Conservation (phyloP, 2,888 invertebrate species). For the Ommatoiulus sabulosus region DNA sequence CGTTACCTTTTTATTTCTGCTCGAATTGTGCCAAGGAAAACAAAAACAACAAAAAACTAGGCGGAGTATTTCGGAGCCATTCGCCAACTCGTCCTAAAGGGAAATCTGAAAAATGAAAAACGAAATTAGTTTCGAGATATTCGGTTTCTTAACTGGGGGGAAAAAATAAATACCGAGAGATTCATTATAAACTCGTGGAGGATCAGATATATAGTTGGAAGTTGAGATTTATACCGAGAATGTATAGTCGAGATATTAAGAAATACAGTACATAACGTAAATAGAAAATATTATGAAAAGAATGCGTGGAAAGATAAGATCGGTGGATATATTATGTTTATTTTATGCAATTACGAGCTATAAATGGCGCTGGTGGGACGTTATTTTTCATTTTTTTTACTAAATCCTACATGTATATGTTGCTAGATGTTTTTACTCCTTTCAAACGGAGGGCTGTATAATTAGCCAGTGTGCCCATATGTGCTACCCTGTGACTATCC, state of each 20-base stretch:
- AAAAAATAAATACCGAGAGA: neutral
- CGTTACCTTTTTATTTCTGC: conserved; percentile 4
- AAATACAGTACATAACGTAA: too few relatives aligned
- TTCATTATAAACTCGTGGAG: neutral
- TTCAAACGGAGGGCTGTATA: too few relatives aligned
- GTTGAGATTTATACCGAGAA: neutral
- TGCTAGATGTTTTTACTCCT: too few relatives aligned
- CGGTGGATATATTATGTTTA: too few relatives aligned
- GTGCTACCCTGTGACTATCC: too few relatives aligned
- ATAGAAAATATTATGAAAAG: too few relatives aligned
- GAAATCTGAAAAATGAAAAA: conserved; percentile 25
- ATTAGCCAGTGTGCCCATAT: too few relatives aligned
- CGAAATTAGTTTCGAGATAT: neutral
- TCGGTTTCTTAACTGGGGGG: neutral
- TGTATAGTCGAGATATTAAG: neutral
- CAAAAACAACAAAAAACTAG: neutral
- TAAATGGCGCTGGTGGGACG: too few relatives aligned
- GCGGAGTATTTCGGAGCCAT: neutral
- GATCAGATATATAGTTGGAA: neutral
- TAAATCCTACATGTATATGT: too few relatives aligned
- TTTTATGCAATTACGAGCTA: too few relatives aligned
- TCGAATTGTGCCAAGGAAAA: neutral
- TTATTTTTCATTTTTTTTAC: too few relatives aligned
- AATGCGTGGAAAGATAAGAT: too few relatives aligned
- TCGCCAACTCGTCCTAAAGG: neutral